Conservation (phyloP, 2,113 vertebrate genomes). For the Uria lomvia region DNA sequence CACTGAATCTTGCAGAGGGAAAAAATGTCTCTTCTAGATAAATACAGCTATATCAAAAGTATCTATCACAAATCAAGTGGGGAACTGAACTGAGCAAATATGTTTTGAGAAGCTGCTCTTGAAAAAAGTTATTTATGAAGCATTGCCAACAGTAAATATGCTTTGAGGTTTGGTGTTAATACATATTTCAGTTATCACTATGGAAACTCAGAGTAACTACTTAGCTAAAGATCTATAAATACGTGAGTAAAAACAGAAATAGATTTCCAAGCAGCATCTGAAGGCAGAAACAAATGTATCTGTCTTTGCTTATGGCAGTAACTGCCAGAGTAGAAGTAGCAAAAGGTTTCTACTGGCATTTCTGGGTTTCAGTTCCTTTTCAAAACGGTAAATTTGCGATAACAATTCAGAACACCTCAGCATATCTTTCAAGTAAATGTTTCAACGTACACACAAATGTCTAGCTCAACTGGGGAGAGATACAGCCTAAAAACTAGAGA, state of each 20-base stretch:
- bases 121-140: constrained; percentile 55
- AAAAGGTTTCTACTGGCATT: constrained; percentile 25
- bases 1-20: not conserved
- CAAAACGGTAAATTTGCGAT: not conserved
- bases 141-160: constrained; percentile 50
- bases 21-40: constrained; percentile 14
- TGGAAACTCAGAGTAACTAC: constrained; percentile 52
- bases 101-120: constrained; percentile 50
- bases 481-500: not conserved
- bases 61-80: constrained; percentile 51
- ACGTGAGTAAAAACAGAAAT: constrained; percentile 41
- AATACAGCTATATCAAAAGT: constrained; percentile 23
- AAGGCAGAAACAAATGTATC: constrained; percentile 38
- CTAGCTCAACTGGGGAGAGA: not conserved
- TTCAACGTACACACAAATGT: not conserved
- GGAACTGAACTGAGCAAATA: constrained; percentile 47
- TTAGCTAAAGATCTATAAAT: constrained; percentile 58
- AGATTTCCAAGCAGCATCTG: constrained; percentile 15
- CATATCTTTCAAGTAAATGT: not conserved
- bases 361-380: not conserved
- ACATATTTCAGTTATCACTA: constrained; percentile 59
- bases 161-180: constrained; percentile 51
- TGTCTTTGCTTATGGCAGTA: constrained; percentile 41
- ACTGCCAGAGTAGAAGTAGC: not conserved
- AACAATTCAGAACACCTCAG: not conserved